Base-by-base conservation (phyloP, 2,888 invertebrate species). In the Ectemnius lituratus region DNA sequence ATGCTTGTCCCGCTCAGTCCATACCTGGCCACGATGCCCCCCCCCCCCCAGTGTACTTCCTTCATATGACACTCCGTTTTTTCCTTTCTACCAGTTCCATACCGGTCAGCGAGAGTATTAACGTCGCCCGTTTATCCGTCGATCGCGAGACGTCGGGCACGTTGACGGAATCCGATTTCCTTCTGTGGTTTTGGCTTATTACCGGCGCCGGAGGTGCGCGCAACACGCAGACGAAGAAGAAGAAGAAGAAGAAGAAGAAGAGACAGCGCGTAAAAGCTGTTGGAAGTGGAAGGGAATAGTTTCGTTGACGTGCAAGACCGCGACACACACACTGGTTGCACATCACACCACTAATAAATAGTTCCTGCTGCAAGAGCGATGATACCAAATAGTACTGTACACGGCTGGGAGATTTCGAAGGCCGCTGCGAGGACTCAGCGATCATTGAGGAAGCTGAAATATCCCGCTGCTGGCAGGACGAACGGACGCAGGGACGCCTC, bases 301-400 rank as follows among this genome's bases (percentile, higher is more conserved):
- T 69, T 70, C 68, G 67, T 70, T 49, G 73, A 65, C 70, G 70
- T 65, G 62, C 73, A 66, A 78, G 69, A 68, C 65, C 37, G 37
- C 23, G 23, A 23, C 23, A 23, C 37, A 23, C 37, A 37, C 37
- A 37, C 37, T 37, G 37, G 37, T 37, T 37, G 8, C 37, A 37
- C 60, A 63, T 23, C 59, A 67, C 62, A 65, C 67, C 71, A 73
- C 73, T 73, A 64, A 73, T 64, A 83, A 87, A 88, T 87, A 88
- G 88, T 88, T 88, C 88, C 88, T 88, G 87, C 85, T 87, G 84
- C 85, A 83, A 86, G 86, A 86, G 87, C 87, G 85, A 87, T 88
- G 82, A 88, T 88, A 88, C 88, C 88, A 88, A 88, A 88, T 88
- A 88, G 84, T 87, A 87, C 83, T 82, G 84, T 84, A 79, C 75